phyloP scores from a whole-genome alignment of 2,113 vertebrate genomes.

The Microcebus tavaratra region DNA sequence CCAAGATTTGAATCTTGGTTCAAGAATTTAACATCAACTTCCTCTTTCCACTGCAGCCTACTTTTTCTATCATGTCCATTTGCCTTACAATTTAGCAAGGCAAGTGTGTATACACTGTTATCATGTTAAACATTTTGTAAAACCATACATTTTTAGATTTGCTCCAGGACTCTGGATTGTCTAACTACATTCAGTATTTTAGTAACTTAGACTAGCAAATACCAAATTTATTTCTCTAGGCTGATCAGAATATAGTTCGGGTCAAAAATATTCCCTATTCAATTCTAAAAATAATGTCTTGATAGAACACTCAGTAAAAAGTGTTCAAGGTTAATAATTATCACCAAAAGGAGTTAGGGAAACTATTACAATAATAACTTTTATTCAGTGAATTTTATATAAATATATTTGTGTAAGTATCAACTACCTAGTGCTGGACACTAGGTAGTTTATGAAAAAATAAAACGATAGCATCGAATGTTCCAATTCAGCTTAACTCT shows the following conservation, averaged over 20 bases:
- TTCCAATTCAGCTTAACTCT: neutral
- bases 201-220: neutral
- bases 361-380: neutral
- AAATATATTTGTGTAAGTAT: neutral
- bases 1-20: neutral
- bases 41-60: neutral
- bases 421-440: too few relatives aligned
- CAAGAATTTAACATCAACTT: neutral
- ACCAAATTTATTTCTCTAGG: slow-evolving; percentile 13
- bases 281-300: slow-evolving; percentile 38
- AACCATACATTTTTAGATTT: neutral
- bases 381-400: neutral
- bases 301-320: neutral
- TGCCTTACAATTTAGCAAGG: neutral
- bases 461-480: neutral
- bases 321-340: slow-evolving; percentile 15
- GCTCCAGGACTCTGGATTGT: neutral
- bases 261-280: neutral
- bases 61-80: neutral
- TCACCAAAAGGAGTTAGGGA: neutral
- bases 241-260: neutral
- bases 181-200: neutral
- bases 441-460: neutral
- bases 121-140: neutral
- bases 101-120: neutral